phyloP scores from a whole-genome alignment of 2,888 invertebrate genomes.

The Tricholauxania praeusta region DNA sequence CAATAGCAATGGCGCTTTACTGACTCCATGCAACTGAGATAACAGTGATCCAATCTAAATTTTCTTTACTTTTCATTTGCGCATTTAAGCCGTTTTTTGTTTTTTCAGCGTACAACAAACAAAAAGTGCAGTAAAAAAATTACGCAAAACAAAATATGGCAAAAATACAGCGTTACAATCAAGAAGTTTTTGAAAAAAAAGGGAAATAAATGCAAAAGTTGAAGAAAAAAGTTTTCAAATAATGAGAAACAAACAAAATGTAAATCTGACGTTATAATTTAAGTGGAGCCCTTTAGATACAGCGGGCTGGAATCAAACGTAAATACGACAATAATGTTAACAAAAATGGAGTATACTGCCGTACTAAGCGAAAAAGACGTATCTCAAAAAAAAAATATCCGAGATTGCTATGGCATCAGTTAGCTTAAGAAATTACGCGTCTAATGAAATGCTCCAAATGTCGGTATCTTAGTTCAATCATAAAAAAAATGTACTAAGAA shows the following conservation, averaged over 20 bases:
- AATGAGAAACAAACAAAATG: constrained; percentile 29
- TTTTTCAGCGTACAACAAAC: constrained; percentile 2
- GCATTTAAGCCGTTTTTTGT: neutral
- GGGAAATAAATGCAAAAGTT: neutral
- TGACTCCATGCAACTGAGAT: neutral
- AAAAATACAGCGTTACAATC: constrained; percentile 20
- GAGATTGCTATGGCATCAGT: no score
- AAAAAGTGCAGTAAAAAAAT: neutral
- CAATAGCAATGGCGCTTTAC: neutral
- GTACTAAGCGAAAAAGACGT: no score
- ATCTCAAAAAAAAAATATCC: no score
- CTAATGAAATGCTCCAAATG: no score
- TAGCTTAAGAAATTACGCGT: no score
- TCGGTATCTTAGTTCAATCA: no score
- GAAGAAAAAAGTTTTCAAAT: neutral
- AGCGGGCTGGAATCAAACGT: no score
- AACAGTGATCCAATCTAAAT: neutral
- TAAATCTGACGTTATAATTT: constrained; percentile 54
- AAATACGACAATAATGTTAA: no score
- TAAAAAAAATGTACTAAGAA: no score
- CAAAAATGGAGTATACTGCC: no score
- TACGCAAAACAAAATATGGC: constrained; percentile 32
- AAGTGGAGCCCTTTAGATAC: constrained; percentile 21
- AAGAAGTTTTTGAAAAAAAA: constrained; percentile 1
- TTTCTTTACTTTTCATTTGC: neutral